phyloP scores from a whole-genome alignment of 1,140 invertebrate genomes.

The Drosophila simulans region DNA sequence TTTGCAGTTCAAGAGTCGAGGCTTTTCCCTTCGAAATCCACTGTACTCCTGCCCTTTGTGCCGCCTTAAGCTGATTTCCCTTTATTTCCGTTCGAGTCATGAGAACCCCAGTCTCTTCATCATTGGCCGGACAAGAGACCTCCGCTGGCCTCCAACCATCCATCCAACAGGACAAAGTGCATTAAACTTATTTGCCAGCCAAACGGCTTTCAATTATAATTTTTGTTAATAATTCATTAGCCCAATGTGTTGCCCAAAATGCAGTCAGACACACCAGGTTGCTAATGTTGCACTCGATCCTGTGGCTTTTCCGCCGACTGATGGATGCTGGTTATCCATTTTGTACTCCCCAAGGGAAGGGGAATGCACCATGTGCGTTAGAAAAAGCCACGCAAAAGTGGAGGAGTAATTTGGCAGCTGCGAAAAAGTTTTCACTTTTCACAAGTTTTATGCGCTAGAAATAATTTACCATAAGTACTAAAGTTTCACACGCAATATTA shows the following conservation, averaged over 20 bases:
- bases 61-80: conserved; percentile 68
- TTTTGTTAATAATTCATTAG: conserved; percentile 81
- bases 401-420: conserved; percentile 4
- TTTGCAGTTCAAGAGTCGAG: conserved; percentile 67
- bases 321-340: neutral
- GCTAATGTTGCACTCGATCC: neutral
- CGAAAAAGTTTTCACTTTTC: conserved; percentile 27
- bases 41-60: neutral
- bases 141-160: neutral
- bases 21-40: conserved; percentile 3
- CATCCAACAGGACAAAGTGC: conserved; percentile 48
- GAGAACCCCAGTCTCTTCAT: conserved; percentile 15
- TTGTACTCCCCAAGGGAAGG: conserved; percentile 10
- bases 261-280: conserved; percentile 40
- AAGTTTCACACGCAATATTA: neutral
- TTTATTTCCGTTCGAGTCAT: conserved; percentile 56
- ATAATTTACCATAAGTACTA: neutral
- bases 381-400: neutral
- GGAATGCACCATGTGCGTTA: conserved; percentile 56
- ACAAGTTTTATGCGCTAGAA: neutral
- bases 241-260: conserved; percentile 69
- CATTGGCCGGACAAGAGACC: conserved; percentile 4
- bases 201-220: conserved; percentile 80
- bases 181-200: conserved; percentile 75
- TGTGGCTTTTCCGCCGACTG: neutral